These are phyloP conservation scores for Stenoptilia bipunctidactyla DNA, from an alignment of 2,888 invertebrate species.

Conservation along the genomic window DNA sequence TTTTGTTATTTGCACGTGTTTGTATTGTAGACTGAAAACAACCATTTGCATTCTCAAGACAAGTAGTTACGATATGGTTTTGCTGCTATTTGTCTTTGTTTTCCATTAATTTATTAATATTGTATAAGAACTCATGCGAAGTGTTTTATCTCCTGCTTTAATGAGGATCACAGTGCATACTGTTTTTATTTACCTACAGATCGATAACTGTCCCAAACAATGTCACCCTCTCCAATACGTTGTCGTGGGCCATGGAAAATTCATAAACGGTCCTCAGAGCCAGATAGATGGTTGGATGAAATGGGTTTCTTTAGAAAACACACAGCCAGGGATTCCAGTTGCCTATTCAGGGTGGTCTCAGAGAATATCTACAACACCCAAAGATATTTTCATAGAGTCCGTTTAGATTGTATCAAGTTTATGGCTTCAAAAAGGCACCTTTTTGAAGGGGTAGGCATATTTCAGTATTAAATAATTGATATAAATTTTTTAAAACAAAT, in stretches of 20 bases:
- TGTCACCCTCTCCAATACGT: constrained; percentile 60
- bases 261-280: constrained; percentile 59
- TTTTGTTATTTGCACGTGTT: constrained; percentile 52
- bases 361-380: constrained; percentile 84
- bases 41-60: constrained; percentile 57
- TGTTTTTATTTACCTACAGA: constrained; percentile 69
- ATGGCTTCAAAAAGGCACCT: constrained; percentile 75
- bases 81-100: constrained; percentile 14
- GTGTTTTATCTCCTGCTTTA: too few species aligned
- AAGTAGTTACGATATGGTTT: constrained; percentile 63
- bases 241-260: constrained; percentile 63
- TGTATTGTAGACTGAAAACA: constrained; percentile 59
- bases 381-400: constrained; percentile 79
- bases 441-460: constrained; percentile 72
- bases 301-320: constrained; percentile 89
- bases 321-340: constrained; percentile 89
- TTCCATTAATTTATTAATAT: background rate
- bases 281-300: constrained; percentile 84
- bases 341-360: constrained; percentile 88
- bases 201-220: constrained; percentile 43
- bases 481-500: constrained; percentile 13
- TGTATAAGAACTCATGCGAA: too few species aligned
- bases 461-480: constrained; percentile 9
- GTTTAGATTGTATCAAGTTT: constrained; percentile 80
- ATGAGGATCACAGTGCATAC: constrained; percentile 28